phyloP scores from a whole-genome alignment of 2,113 vertebrate species.

The Corythornis vintsioides region DNA sequence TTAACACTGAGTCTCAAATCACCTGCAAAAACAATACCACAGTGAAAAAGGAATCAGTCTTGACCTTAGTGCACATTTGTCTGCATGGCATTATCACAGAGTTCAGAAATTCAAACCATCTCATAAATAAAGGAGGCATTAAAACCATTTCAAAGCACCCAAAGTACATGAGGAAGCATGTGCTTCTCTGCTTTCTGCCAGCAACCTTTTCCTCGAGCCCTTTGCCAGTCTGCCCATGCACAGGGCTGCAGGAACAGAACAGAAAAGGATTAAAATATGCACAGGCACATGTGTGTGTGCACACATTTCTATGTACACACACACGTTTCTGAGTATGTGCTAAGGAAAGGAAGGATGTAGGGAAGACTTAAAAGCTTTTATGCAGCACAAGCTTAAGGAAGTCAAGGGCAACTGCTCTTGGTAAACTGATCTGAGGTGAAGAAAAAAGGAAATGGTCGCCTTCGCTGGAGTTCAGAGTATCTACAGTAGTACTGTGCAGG shows the following conservation, averaged over 20 bases:
- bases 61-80: not conserved
- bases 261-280: not conserved
- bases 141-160: not conserved
- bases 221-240: not conserved
- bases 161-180: accelerated
- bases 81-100: not conserved
- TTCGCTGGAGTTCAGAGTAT: conserved; percentile 52
- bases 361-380: not conserved
- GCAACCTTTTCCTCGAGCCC: not conserved
- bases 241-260: not conserved
- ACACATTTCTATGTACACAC: not conserved
- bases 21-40: not conserved
- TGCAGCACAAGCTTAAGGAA: conserved; percentile 25
- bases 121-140: not conserved
- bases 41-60: conserved; percentile 4
- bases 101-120: conserved; percentile 2
- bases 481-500: conserved; percentile 33
- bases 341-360: not conserved
- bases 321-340: not conserved
- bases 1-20: not conserved
- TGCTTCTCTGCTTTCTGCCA: not conserved
- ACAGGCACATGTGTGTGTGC: accelerated
- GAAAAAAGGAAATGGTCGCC: conserved; percentile 29
- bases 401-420: not conserved
- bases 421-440: conserved; percentile 45